Conservation (phyloP, 2,888 invertebrate species). For the Polyploca ridens region DNA sequence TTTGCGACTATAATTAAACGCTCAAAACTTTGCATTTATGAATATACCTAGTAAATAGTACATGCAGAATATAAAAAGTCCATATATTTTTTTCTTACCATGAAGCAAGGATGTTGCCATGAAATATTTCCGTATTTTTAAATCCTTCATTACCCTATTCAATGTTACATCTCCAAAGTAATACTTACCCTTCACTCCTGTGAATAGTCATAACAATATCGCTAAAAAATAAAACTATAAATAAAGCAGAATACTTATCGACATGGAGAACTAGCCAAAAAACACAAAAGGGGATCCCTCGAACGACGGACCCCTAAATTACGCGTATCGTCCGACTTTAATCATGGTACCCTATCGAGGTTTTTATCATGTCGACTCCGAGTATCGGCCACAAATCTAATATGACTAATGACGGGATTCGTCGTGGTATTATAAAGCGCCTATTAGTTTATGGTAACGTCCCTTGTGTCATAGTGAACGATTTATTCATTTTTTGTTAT, state of each 20-base stretch:
- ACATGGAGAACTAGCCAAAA: constrained; percentile 44
- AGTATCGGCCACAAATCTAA: constrained; percentile 74
- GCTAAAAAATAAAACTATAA: constrained; percentile 37
- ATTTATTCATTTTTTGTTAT: constrained; percentile 46
- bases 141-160: no score
- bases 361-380: constrained; percentile 58
- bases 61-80: no score
- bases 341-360: constrained; percentile 64
- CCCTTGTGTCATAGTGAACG: constrained; percentile 52
- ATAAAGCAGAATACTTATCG: constrained; percentile 43
- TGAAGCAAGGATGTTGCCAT: no score
- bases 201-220: constrained; percentile 16
- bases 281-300: constrained; percentile 53
- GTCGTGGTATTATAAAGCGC: constrained; percentile 55
- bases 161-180: not conserved
- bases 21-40: no score
- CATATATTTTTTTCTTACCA: no score
- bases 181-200: not conserved
- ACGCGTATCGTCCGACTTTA: constrained; percentile 58
- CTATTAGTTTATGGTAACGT: constrained; percentile 50
- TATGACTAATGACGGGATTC: constrained; percentile 73
- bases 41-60: no score
- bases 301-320: constrained; percentile 63
- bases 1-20: no score
- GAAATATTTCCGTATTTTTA: no score